Conservation (phyloP, 2,888 invertebrate species). For the Gryllus longicercus region DNA sequence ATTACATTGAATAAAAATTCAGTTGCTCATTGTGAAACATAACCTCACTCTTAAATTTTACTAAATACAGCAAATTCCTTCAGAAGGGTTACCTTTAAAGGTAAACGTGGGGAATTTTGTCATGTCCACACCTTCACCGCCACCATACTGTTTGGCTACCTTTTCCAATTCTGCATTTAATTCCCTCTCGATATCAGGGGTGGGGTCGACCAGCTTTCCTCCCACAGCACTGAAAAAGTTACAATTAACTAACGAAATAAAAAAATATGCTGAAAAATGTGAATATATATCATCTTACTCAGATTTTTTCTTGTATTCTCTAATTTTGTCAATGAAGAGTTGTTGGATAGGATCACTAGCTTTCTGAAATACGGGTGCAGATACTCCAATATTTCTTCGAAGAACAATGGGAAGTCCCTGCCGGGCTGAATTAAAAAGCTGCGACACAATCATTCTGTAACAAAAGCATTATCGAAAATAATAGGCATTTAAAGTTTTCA, state of each 20-base stretch:
- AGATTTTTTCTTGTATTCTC: conserved; percentile 84
- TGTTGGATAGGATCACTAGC: conserved; percentile 88
- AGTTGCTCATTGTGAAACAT: too few relatives aligned
- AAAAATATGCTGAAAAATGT: not conserved
- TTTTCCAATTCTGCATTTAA: conserved; percentile 75
- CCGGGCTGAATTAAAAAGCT: conserved; percentile 33
- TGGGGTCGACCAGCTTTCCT: conserved; percentile 78
- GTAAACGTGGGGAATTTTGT: conserved; percentile 83
- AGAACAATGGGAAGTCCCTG: conserved; percentile 42
- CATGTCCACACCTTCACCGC: conserved; percentile 76
- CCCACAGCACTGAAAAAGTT: conserved; percentile 56
- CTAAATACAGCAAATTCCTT: too few relatives aligned
- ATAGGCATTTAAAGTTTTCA: not conserved
- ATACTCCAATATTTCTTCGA: conserved; percentile 66
- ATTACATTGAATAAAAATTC: too few relatives aligned
- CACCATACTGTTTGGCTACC: conserved; percentile 72
- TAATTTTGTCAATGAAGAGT: conserved; percentile 86
- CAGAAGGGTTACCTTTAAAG: conserved; percentile 53
- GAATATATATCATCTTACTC: conserved; percentile 56
- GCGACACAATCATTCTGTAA: conserved; percentile 43
- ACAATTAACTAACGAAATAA: conserved; percentile 28
- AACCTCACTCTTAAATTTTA: too few relatives aligned
- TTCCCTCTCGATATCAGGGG: conserved; percentile 71
- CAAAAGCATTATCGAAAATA: conserved; percentile 7
- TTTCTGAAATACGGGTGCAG: conserved; percentile 65